These are phyloP conservation scores for Arctocebus calabarensis DNA, from an alignment of 2,797 vertebrate genomes.

Conservation along the genomic window DNA sequence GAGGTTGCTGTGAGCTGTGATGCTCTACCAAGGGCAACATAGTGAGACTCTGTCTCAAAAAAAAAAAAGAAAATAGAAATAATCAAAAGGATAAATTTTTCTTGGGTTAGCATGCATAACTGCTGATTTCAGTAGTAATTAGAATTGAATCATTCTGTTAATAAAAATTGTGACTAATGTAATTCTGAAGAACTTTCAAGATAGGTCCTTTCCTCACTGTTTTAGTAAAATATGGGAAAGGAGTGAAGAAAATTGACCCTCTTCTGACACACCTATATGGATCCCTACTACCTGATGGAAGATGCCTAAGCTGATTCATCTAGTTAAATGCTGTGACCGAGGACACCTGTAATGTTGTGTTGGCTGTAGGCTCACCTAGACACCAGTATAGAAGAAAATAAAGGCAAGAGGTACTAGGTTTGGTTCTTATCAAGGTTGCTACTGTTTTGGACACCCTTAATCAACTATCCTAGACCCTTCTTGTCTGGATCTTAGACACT, in stretches of 20 bases:
- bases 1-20: too few relatives aligned
- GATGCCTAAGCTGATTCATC: neutral
- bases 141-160: constrained; percentile 40
- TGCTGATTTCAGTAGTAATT: constrained; percentile 51
- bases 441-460: neutral
- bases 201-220: neutral
- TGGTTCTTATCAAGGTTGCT: neutral
- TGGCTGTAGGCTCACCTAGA: neutral
- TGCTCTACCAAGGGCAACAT: too few relatives aligned
- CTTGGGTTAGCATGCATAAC: neutral
- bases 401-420: neutral
- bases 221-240: neutral
- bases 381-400: neutral
- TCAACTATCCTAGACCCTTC: neutral
- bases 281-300: neutral
- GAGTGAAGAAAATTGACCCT: neutral
- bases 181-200: constrained; percentile 41
- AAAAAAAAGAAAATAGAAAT: constrained; percentile 7
- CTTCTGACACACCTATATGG: neutral
- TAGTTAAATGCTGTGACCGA: neutral
- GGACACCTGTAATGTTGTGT: neutral
- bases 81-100: constrained; percentile 44
- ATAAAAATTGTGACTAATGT: constrained; percentile 9
- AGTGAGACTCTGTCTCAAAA: too few relatives aligned
- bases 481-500: neutral